Evolutionary conservation across 2,797 vertebrate species (phyloP).

Genomic region (Podargus strigoides): DNA sequence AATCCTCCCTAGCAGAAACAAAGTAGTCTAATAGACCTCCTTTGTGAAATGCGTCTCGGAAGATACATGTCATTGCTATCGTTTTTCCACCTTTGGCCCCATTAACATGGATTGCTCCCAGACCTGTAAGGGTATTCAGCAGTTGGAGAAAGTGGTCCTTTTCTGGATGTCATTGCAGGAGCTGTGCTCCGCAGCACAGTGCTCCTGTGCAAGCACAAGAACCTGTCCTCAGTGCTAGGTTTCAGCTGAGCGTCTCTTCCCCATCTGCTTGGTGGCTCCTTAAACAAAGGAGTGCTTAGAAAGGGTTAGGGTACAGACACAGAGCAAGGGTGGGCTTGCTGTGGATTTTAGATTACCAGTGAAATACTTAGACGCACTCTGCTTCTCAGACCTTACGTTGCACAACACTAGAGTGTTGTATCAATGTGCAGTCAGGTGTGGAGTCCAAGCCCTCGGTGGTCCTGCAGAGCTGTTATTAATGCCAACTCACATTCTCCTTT

Average conservation of each 20-base stretch:
- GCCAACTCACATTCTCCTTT: neutral
- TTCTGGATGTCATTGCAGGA: neutral
- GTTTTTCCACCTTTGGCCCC: neutral
- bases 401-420: neutral
- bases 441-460: neutral
- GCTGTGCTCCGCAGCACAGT: fast-evolving
- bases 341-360: neutral
- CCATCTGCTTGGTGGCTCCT: neutral
- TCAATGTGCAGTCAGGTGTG: neutral
- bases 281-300: neutral
- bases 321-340: neutral
- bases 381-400: neutral
- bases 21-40: neutral
- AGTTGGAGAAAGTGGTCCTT: neutral
- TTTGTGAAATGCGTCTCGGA: neutral
- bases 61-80: neutral
- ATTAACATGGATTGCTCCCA: neutral
- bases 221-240: fast-evolving
- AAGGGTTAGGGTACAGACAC: neutral
- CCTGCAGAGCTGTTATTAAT: neutral
- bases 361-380: neutral
- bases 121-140: neutral
- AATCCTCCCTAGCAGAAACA: neutral
- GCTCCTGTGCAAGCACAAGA: neutral
- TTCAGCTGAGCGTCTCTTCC: neutral